A percentile compares a stretch with the other conserved stretches of the same genome.
These are phyloP conservation scores for Trachelus stipa DNA, from an alignment of 2,888 invertebrate genomes.

Conservation along the genomic window DNA sequence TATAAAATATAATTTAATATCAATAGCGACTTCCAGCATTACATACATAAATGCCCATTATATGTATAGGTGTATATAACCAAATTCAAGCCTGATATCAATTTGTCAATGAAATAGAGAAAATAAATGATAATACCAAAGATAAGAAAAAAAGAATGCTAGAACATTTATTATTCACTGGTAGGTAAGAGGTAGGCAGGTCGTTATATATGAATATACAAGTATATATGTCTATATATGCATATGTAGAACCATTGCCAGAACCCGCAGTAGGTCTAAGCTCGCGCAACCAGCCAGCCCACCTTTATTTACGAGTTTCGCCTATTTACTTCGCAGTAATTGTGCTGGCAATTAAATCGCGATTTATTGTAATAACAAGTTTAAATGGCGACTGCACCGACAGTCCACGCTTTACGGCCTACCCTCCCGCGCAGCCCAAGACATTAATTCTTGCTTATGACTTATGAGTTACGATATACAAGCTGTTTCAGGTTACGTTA, in stretches of 20 bases:
- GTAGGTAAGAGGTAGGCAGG: background rate
- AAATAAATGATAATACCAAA: background rate
- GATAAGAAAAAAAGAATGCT: background rate
- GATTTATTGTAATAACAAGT: conserved; percentile 59
- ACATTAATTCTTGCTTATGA: conserved; percentile 58
- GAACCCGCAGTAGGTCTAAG: background rate
- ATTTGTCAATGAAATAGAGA: background rate
- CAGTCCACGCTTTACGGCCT: background rate
- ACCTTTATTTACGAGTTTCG: conserved; percentile 52
- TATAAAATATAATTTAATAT: background rate
- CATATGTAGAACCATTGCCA: background rate
- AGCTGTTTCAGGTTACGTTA: conserved; percentile 26
- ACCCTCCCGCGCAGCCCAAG: conserved; percentile 27
- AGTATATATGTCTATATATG: background rate
- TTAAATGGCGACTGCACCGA: conserved; percentile 37
- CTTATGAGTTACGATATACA: conserved; percentile 53
- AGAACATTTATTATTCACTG: background rate
- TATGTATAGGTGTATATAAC: background rate
- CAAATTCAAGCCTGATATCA: background rate
- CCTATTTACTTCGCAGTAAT: conserved; percentile 49
- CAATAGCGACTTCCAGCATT: background rate
- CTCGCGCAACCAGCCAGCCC: conserved; percentile 24
- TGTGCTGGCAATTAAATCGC: conserved; percentile 50
- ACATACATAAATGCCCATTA: background rate
- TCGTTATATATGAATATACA: background rate